Base-by-base conservation (phyloP, 2,113 vertebrate species). In the Nematolebias whitei region DNA sequence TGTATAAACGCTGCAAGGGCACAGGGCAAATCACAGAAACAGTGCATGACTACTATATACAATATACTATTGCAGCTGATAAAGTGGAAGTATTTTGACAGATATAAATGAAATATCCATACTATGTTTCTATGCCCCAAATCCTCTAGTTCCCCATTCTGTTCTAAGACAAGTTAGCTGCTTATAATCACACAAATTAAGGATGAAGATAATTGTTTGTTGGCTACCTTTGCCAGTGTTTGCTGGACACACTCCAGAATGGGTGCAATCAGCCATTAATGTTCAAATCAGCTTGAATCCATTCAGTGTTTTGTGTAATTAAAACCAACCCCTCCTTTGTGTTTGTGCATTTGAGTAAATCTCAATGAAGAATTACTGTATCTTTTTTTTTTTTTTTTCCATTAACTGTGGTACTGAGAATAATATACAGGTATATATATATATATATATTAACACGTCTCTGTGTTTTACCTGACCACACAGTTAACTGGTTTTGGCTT, bases 121-220 rank as follows among this genome's bases (percentile, higher is more conserved):
- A 35, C 14, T 58, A 52, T 58, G 59, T 12, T 51, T 72, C 56
- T 38, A 44, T 55, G 38, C 48, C 43, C 38, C 26, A 32, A n/a
- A 65, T 22, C 41, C 23, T 16, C n/a, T 10, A 49, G n/a, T 51
- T 18, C 48, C 57, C 19, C 23, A 12, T 41, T 15, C 32, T 13
- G n/a, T 22, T 51, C 18, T 44, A n/a, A 79, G 7, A 13, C 20
- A 39, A 48, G 43, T 60, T 22, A 52, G 20, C 44, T 51, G 29
- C 63, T 43, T 75, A 63, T 75, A 68, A 75, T 68, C 63, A 63
- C 58, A 52, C 20, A 54, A 60, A 72, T 65, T 53, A 57, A 52
- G 32, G 22, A 68, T 9, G 16, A 50, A 43, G 19, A 64, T 44
- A 52, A 60, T 51, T 68, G 49, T 68, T 78, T 40, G 11, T 22